Evolutionary conservation across 92 coral and sea anemone species (phyloP), one percentile per base, ranked within the genome.

Genomic region (Actinostola sp.): DNA sequence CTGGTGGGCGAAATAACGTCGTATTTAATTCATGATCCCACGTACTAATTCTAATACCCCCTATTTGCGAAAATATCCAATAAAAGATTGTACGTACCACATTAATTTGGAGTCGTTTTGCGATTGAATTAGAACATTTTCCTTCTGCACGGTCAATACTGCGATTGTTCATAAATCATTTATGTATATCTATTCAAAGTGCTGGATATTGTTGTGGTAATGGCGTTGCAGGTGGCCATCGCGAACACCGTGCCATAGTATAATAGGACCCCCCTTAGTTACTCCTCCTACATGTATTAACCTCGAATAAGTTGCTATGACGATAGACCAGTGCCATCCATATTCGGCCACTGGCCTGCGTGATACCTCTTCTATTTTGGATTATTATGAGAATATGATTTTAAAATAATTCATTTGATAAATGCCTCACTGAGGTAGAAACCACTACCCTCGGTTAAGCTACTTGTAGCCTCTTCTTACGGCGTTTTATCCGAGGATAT

Each of bases 121-220:
- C 25, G 21, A 20, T 1, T 53, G 60, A 6, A 53, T 9, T 53
- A 6, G 36, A 57, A 57, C 21, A n/a, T 26, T 52, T 52, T 5
- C 30, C 30, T 7, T 57, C 39, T 17, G 20, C 63, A 57, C 1
- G 26, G 63, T 30, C 29, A 30, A 53, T 19, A n/a, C 27, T 14
- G n/a, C n/a, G n/a, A n/a, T n/a, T n/a, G 59, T 52, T 48, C 59
- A 52, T 57, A n/a, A 27, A 57, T 27, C 19, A 57, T 57, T 57
- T 38, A 57, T 57, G 36, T 0, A 3, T 57, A 15, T 57, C n/a
- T 57, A 27, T 57, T 57, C 32, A 19, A 21, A 57, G 63, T 57
- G 39, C 1, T 26, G 42, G 25, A 30, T 53, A 30, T 57, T 57
- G 36, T 57, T 57, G 36, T 30, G 63, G 39, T 57, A 57, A 8